Evolutionary conservation across 2,113 vertebrate species (phyloP), one percentile per base, ranked within the genome.

Genomic region (Gopherus evgoodei): DNA sequence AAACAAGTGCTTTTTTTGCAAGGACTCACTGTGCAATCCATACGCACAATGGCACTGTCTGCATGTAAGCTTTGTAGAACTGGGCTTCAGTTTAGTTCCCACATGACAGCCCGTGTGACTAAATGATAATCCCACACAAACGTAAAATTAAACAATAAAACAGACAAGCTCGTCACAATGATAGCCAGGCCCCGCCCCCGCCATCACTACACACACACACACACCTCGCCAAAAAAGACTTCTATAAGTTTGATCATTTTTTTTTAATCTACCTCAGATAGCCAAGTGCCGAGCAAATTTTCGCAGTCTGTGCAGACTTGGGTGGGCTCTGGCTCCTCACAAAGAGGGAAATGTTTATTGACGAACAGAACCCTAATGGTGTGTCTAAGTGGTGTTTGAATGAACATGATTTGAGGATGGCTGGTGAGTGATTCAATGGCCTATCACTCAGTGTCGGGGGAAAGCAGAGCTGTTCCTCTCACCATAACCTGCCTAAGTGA

Each of bases 251-350:
- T 80, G 81, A 25, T 59, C 9, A 25, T 29, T 89, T 86, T 90
- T 65, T 95, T 92, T 92, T 87, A 59, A 76, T 90, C 90, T 90
- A 93, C 88, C 62, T 96, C 79, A 94, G 89, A 86, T 7, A 0
- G 81, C 49, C 76, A 27, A 95, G 84, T 42, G n/a, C 31, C 79
- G 83, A 92, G 86, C 17, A 86, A 88, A 89, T 93, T 93, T 84
- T 87, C 83, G 69, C 54, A 0, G 3, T 83, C 94, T 89, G 76
- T 82, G 9, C 84, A 90, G 83, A 89, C 91, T 88, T 97, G 97
- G 95, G 96, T 96, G 97, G 96, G 94, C 94, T 96, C 80, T 56
- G n/a, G 5, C 83, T 96, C 84, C 29, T 90, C 83, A 59, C 19
- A 1, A 88, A 90, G 83, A 88, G 22, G 24, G 29, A 87, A 94